Base-by-base conservation (phyloP, 2,797 vertebrate species). In the Erethizon dorsatum region DNA sequence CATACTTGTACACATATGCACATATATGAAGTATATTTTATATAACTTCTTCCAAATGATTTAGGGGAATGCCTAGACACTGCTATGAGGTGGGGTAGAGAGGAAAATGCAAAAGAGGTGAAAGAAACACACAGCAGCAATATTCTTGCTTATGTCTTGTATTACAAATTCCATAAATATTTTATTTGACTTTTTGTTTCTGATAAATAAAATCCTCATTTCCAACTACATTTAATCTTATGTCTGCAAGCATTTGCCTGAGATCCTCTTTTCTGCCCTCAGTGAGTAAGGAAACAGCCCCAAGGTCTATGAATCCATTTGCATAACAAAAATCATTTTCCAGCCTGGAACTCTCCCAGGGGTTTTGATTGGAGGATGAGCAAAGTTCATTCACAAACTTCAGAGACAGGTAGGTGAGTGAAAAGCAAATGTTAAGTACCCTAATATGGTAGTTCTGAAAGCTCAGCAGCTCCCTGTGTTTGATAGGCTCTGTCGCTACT, bases 381-480 rank as follows among this genome's bases (percentile, higher is more conserved):
- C 13, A 41, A 63, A 88, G 84, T 97, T 97, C 98, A 97, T 98
- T 98, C 97, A 97, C 95, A 96, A 96, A 96, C 90, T 96, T 96
- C 82, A 91, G 94, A 97, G 90, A 83, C 88, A 80, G 87, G 73
- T 84, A 93, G 75, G 88, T 80, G 84, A 97, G 77, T 71, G 93
- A 85, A 97, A 96, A 98, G 94, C 77, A 92, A 93, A 92, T 92
- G 94, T 90, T 96, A 90, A 97, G 52, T 65, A 26, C 33, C 79
- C 84, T 97, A 97, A 96, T 84, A 88, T 95, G 83, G 57, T 63
- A 83, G 91, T 94, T 97, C 69, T 88, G 89, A 98, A 96, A 96
- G 83, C 93, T 86, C 89, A 59, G 94, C 95, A 84, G n/a, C 71
- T 56, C 57, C 13, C 20, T 41, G 71, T 78, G 56, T 92, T 80